Evolutionary conservation across 2,888 invertebrate genomes (phyloP).

Genomic region (Morpho achilles): DNA sequence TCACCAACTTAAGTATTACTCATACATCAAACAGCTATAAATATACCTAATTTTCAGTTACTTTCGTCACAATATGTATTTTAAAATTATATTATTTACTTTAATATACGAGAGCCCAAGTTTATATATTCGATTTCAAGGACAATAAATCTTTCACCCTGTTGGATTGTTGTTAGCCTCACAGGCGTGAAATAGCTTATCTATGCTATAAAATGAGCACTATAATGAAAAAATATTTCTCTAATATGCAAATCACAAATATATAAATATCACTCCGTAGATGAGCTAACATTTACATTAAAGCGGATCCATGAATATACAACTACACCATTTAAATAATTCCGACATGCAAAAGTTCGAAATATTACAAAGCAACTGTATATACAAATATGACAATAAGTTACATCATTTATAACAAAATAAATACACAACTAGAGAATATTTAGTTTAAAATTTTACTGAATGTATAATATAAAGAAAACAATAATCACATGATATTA

Average conservation of each 20-base stretch:
- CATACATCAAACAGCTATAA: no score
- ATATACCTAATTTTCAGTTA: no score
- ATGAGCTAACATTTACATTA: conserved; percentile 50
- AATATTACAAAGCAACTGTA: conserved; percentile 28
- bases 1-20: no score
- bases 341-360: conserved; percentile 12
- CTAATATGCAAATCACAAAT: conserved; percentile 70
- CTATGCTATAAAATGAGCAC: conserved; percentile 48
- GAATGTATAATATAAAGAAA: not conserved
- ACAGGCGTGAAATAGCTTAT: conserved; percentile 34
- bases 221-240: conserved; percentile 71
- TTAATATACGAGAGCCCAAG: not conserved
- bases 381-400: conserved; percentile 28
- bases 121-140: not conserved
- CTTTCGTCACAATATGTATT: no score
- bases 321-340: conserved; percentile 14
- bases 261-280: conserved; percentile 44
- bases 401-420: conserved; percentile 13
- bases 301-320: conserved; percentile 33
- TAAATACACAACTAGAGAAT: conserved; percentile 10
- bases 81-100: no score
- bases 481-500: conserved; percentile 8
- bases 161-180: conserved; percentile 19
- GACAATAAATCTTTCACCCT: conserved; percentile 16
- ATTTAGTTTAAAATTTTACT: conserved; percentile 1